Conservation (phyloP, 2,888 invertebrate genomes). For the Hylaea fasciaria region DNA sequence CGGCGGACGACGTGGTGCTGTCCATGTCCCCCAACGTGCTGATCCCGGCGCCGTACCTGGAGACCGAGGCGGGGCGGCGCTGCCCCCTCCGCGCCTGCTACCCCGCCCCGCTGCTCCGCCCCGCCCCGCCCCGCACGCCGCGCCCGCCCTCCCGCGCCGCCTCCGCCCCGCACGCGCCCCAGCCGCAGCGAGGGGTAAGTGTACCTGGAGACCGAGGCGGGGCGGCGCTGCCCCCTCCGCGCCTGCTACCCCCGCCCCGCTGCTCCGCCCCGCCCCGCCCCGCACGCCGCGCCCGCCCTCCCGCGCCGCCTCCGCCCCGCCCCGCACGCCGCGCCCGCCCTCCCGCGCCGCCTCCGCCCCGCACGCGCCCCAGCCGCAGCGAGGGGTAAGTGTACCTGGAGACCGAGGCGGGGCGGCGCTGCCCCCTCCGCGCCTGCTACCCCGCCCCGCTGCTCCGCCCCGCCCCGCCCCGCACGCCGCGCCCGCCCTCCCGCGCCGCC, state of each 20-base stretch:
- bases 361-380: neutral
- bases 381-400: constrained; percentile 86
- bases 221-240: constrained; percentile 89
- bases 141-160: constrained; percentile 35
- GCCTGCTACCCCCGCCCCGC: constrained; percentile 84
- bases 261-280: constrained; percentile 67
- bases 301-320: constrained; percentile 45
- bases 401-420: constrained; percentile 92
- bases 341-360: constrained; percentile 18
- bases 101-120: constrained; percentile 53
- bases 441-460: constrained; percentile 50
- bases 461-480: constrained; percentile 87
- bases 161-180: neutral
- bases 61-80: constrained; percentile 92
- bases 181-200: neutral
- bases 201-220: constrained; percentile 93
- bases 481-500: constrained; percentile 51
- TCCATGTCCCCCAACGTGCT: constrained; percentile 95
- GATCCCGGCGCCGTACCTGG: constrained; percentile 94
- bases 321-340: constrained; percentile 37
- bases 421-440: constrained; percentile 89
- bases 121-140: constrained; percentile 42
- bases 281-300: constrained; percentile 85
- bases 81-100: constrained; percentile 90
- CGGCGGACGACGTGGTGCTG: constrained; percentile 75